phyloP scores from a whole-genome alignment of 2,797 vertebrate species.

The Pseudomugil tenellus region DNA sequence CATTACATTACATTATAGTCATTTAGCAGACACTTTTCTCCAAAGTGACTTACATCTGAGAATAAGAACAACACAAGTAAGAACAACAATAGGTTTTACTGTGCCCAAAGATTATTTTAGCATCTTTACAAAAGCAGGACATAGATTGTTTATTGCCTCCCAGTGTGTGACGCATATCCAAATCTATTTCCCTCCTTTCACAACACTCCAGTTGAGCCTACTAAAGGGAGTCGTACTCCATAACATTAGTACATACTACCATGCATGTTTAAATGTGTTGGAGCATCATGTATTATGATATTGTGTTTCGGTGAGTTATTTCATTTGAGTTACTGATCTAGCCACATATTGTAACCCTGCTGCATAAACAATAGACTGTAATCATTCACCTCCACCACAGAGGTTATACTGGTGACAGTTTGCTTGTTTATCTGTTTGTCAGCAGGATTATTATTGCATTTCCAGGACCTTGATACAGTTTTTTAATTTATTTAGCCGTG shows the following conservation, averaged over 20 bases:
- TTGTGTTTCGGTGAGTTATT: not conserved
- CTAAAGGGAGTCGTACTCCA: not conserved
- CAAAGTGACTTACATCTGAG: too few relatives aligned
- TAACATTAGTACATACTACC: not conserved
- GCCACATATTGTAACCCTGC: not conserved
- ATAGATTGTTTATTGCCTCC: not conserved
- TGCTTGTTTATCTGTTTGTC: not conserved
- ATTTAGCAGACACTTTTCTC: too few relatives aligned
- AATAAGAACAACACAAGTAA: too few relatives aligned
- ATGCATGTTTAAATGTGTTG: not conserved
- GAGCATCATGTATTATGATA: not conserved
- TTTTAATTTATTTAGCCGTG: not conserved
- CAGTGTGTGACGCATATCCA: not conserved
- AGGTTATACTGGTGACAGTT: not conserved
- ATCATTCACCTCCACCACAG: not conserved
- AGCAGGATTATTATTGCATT: not conserved
- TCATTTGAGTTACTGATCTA: too few relatives aligned
- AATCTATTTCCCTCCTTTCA: not conserved
- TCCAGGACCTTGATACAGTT: not conserved
- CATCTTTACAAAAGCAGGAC: not conserved
- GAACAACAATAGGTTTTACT: not conserved
- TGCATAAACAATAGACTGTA: not conserved
- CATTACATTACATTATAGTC: too few relatives aligned
- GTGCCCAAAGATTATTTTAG: not conserved
- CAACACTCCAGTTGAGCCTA: not conserved